These are phyloP conservation scores for Eptatretus atami DNA, from an alignment of 2,797 vertebrate genomes.

Conservation along the genomic window DNA sequence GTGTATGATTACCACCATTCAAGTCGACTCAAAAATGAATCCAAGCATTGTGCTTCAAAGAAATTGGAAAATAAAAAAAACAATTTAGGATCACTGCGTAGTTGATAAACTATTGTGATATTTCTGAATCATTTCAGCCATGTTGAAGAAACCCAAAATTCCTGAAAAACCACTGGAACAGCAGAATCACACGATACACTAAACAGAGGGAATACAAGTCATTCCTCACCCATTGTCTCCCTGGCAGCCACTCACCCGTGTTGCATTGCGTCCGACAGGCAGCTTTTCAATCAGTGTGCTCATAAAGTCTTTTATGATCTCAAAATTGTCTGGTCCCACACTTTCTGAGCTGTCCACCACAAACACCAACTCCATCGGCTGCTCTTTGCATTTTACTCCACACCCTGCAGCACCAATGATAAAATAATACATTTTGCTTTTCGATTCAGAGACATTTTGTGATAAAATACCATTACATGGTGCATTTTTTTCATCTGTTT, in stretches of 20 bases:
- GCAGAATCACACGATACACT: not conserved
- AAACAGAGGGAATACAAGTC: not conserved
- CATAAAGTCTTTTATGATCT: conserved; percentile 35
- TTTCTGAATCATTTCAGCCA: too few species aligned
- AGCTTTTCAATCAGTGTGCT: conserved; percentile 24
- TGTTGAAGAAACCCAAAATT: too few species aligned
- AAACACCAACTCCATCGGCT: conserved; percentile 37
- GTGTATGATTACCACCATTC: too few species aligned
- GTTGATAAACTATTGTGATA: too few species aligned
- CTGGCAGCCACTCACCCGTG: conserved; percentile 1
- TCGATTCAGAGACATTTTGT: too few species aligned
- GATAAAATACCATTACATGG: conserved; percentile 7
- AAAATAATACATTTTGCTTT: too few species aligned
- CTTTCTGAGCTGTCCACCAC: conserved; percentile 58
- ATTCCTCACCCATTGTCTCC: not conserved
- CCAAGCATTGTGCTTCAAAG: too few species aligned
- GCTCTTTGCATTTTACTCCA: conserved; percentile 25
- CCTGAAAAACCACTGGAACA: too few species aligned
- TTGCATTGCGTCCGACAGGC: conserved; percentile 12
- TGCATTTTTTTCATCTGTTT: not conserved
- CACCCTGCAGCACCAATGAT: conserved; percentile 20
- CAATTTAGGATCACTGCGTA: too few species aligned
- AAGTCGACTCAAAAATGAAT: too few species aligned
- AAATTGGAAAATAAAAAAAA: too few species aligned
- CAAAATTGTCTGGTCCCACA: conserved; percentile 35